Conservation (phyloP, 2,113 vertebrate genomes). For the Toxostoma redivivum region DNA sequence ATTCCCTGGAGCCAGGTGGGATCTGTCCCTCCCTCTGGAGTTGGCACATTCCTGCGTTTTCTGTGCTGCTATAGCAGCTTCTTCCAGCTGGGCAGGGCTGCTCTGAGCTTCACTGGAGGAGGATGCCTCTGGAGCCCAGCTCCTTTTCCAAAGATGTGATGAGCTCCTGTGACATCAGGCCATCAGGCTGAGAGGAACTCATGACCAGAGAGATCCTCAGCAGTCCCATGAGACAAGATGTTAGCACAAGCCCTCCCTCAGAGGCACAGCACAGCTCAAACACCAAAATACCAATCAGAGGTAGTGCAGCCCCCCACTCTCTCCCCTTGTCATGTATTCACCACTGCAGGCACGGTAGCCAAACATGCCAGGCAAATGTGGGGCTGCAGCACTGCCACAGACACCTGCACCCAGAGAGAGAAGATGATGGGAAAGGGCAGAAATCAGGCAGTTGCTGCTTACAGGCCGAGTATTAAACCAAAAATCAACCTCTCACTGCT, state of each 20-base stretch:
- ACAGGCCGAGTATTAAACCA: not conserved
- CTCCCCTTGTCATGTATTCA: accelerated
- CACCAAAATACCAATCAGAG: accelerated
- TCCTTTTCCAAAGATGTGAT: not conserved
- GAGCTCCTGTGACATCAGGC: not conserved
- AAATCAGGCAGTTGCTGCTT: not conserved
- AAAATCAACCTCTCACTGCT: slow-evolving; percentile 29
- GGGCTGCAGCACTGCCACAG: not conserved
- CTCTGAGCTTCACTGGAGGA: not conserved
- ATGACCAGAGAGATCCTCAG: not conserved
- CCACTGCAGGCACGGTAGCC: accelerated
- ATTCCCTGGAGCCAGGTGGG: not conserved
- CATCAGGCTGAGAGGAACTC: too few relatives aligned
- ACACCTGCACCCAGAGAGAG: not conserved
- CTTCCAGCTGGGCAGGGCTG: not conserved
- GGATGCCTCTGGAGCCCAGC: not conserved
- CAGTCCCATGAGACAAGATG: not conserved
- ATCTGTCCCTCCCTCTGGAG: not conserved
- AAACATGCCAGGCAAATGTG: accelerated
- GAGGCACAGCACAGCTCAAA: not conserved
- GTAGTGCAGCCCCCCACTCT: accelerated
- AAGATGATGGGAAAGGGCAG: not conserved
- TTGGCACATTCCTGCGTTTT: not conserved
- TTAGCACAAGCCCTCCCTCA: not conserved
- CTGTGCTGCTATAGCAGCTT: not conserved